Base-by-base conservation (phyloP, 2,113 vertebrate genomes). In the Alaudala cheleensis region DNA sequence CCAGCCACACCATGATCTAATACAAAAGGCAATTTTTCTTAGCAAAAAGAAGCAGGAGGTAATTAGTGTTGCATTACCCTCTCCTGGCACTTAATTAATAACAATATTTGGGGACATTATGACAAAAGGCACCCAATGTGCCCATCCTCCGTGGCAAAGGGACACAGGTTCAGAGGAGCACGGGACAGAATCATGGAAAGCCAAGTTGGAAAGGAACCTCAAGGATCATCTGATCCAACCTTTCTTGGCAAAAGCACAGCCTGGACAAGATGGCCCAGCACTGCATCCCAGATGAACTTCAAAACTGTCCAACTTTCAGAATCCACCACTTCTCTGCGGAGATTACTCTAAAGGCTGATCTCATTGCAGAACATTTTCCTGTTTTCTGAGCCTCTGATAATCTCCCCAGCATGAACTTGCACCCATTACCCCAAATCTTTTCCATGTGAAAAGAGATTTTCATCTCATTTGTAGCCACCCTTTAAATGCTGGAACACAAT, bases 1-100 rank as follows among this genome's bases (percentile, higher is more conserved):
- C 57, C 42, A 74, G 70, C 81, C 50, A 29, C 13, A 20, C 49
- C 66, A 65, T 90, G 88, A 93, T 56, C 58, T 94, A 88, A 91
- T 34, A 17, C 23, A 57, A 50, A 0, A 11, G 39, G 37, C 23
- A 65, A 24, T 39, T 90, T 78, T 71, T 47, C 74, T 93, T 19
- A 61, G 37, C 34, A 44, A 92, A 37, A 50, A 49, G 67, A 69
- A 80, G 70, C 66, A 76, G 50, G 25, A 93, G 67, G 54, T 5
- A 5, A 71, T 70, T 45, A 73, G n/a, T 60, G 61, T 8, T 86
- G 56, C 73, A 44, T 64, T 84, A 86, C 31, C 17, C 24, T 90
- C 42, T 86, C 72, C 53, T 81, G 69, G 72, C 53, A 53, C 34
- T 64, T 77, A 90, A 81, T 83, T 90, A 90, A 70, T 40, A 22